Base-by-base conservation (phyloP, 2,797 vertebrate species). In the Serranus cabrilla region DNA sequence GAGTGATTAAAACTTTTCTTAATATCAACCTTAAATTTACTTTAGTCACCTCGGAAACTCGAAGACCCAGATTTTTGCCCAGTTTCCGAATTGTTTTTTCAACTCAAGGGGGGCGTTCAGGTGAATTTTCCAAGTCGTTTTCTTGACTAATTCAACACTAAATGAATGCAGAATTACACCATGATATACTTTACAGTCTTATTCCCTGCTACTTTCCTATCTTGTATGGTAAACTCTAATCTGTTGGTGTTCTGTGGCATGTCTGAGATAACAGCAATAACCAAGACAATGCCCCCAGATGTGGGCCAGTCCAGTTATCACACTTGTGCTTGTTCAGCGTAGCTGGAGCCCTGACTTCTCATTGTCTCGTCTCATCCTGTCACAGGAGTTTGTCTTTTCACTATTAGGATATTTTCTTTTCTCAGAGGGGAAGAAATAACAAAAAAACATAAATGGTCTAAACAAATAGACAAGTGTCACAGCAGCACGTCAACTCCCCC, bases 381-480 rank as follows among this genome's bases (percentile, higher is more conserved):
- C 76, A 64, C 39, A 64, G 9, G 40, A 86, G 40, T 66, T 83
- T 80, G 45, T 75, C 14, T 71, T 79, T 74, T 80, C 46, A 39
- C 49, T 10, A n/a, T 73, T 10, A n/a, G 12, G 39, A 52, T 7
- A 56, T 18, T 56, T 62, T 55, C 46, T 79, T 51, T 58, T 66
- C 67, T 76, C 70, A 64, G 25, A 45, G 56, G 76, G 62, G 18
- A 80, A 80, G 51, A 84, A 83, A 89, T 67, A 88, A 91, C 74
- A 88, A 64, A 85, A 80, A 89, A 91, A 87, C 78, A 89, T 10
- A 76, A 84, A 68, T 47, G 74, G 56, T 59, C 63, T 62, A 78
- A 90, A 84, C 50, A 90, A 82, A 87, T 54, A 86, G 57, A 89
- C 86, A 87, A 92, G 79, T 80, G 78, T 81, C 80, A 88, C 68